A percentile compares a stretch with the other conserved stretches of the same genome.
These are phyloP conservation scores for Drosophila nikananu DNA, from an alignment of 1,140 invertebrate species.

Conservation along the genomic window DNA sequence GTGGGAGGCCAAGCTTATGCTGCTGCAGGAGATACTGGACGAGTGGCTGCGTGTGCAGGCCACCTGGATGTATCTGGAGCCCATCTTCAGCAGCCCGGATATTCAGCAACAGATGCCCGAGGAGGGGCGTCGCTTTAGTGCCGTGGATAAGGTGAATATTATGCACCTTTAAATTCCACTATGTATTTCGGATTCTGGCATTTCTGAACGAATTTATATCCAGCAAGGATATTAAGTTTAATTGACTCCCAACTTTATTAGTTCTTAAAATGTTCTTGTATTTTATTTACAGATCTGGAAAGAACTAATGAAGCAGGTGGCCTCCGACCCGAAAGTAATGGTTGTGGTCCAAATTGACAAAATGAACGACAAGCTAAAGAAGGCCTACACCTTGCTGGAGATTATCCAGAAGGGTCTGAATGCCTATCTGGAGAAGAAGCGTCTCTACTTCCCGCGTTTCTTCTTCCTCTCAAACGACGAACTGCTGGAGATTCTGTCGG, in stretches of 20 bases:
- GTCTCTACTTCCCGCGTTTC: constrained; percentile 97
- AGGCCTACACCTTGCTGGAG: constrained; percentile 94
- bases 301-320: constrained; percentile 96
- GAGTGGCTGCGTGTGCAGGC: constrained; percentile 98
- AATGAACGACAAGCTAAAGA: constrained; percentile 95
- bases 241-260: background rate
- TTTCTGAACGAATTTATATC: background rate
- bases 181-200: background rate
- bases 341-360: constrained; percentile 95
- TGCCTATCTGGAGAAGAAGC: constrained; percentile 97
- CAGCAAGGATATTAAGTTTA: background rate
- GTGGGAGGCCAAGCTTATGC: constrained; percentile 92
- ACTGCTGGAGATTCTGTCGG: constrained; percentile 97
- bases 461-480: constrained; percentile 99
- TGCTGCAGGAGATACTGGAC: constrained; percentile 96
- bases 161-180: too few relatives aligned
- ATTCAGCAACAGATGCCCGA: constrained; percentile 98
- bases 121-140: constrained; percentile 93
- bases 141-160: constrained; percentile 92
- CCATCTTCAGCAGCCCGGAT: constrained; percentile 98
- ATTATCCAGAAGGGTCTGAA: constrained; percentile 97
- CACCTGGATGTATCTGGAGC: constrained; percentile 99
- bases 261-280: background rate
- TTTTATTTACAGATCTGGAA: constrained; percentile 88
- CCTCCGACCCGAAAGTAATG: constrained; percentile 92